A percentile compares a stretch with the other conserved stretches of the same genome.
phyloP scores from a whole-genome alignment of 1,140 invertebrate genomes.

The Macrocentrus cingulum region DNA sequence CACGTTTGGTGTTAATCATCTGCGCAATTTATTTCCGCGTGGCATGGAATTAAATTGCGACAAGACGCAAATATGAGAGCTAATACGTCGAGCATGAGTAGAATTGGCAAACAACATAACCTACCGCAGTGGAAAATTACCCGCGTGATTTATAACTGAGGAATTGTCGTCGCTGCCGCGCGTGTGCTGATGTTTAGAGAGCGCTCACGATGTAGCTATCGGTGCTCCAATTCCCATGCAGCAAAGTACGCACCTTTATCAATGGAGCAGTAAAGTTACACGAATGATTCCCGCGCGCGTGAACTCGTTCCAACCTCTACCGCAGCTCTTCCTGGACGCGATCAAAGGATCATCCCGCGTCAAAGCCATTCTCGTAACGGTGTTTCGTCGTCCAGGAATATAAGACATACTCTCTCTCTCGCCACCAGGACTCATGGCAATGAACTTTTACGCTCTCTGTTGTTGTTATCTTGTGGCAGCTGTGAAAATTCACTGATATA shows the following conservation, averaged over 20 bases:
- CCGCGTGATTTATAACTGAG: slow-evolving; percentile 19
- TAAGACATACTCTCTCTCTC: slow-evolving; percentile 9
- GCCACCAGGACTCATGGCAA: neutral
- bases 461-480: neutral
- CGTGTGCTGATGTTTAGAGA: neutral
- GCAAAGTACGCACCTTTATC: slow-evolving; percentile 19
- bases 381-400: slow-evolving; percentile 1
- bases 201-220: neutral
- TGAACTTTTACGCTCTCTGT: neutral
- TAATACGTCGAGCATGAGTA: neutral
- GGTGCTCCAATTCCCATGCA: slow-evolving; percentile 34
- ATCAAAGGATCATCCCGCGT: slow-evolving; percentile 27
- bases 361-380: slow-evolving; percentile 26
- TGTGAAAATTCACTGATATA: too few relatives aligned
- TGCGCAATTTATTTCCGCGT: too few relatives aligned
- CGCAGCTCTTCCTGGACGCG: slow-evolving; percentile 25
- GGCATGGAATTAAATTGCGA: too few relatives aligned
- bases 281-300: slow-evolving; percentile 7
- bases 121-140: slow-evolving; percentile 20
- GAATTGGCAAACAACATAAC: neutral
- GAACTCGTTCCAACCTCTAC: slow-evolving; percentile 27
- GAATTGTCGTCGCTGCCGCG: neutral
- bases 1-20: too few relatives aligned
- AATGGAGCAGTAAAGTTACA: neutral
- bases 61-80: neutral